phyloP scores from a whole-genome alignment of 2,888 invertebrate genomes.

The Phytoseiulus persimilis region DNA sequence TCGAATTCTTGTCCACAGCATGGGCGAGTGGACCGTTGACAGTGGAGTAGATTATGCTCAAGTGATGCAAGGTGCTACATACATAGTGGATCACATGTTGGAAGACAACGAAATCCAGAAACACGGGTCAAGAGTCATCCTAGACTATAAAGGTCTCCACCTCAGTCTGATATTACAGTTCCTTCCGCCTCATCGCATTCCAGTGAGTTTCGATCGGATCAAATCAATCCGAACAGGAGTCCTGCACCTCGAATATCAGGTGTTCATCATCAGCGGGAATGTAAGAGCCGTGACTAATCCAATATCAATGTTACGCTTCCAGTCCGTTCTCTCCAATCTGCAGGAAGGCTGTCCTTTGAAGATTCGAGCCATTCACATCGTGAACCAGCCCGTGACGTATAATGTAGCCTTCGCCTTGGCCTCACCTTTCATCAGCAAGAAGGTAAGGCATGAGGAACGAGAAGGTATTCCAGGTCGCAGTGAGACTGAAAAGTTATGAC shows the following conservation, averaged over 20 bases:
- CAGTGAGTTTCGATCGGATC: background rate
- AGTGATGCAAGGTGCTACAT: background rate
- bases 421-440: conserved; percentile 7
- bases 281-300: no score
- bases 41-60: conserved; percentile 12
- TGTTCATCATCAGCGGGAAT: background rate
- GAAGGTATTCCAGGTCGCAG: no score
- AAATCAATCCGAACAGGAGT: background rate
- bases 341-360: background rate
- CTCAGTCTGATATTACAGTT: conserved; percentile 7
- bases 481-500: no score
- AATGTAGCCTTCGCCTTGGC: conserved; percentile 10
- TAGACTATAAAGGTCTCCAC: conserved; percentile 16
- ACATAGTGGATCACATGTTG: background rate
- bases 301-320: background rate
- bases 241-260: no score
- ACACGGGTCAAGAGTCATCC: background rate
- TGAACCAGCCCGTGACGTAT: conserved; percentile 24
- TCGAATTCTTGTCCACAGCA: background rate
- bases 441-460: conserved; percentile 9
- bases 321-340: background rate
- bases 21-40: conserved; percentile 14
- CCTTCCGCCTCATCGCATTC: background rate
- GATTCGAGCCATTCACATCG: background rate
- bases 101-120: conserved; percentile 8